These are phyloP conservation scores for Aphelocoma coerulescens DNA, from an alignment of 2,113 vertebrate genomes.

Conservation along the genomic window DNA sequence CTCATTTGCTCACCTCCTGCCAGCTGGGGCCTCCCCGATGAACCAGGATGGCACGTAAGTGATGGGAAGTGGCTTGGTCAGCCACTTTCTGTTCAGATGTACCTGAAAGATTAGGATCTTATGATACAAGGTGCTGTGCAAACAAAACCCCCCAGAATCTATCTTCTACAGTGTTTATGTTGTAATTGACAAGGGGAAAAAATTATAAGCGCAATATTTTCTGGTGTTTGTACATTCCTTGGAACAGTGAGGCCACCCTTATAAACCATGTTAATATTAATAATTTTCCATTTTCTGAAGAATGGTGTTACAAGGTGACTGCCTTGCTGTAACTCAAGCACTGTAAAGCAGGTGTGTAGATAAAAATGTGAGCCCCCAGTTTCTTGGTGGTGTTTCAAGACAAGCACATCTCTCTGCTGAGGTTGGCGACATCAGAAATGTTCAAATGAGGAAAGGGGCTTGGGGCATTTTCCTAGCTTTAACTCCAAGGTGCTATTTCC, in stretches of 20 bases:
- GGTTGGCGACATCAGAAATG: not conserved
- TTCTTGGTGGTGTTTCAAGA: not conserved
- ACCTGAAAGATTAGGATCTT: not conserved
- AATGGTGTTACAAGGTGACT: not conserved
- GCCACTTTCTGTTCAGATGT: not conserved
- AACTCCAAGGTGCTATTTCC: not conserved
- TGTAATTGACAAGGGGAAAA: not conserved
- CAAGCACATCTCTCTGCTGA: not conserved
- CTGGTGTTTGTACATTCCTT: not conserved
- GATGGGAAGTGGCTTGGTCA: not conserved
- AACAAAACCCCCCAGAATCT: not conserved
- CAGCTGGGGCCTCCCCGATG: not conserved
- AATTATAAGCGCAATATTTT: not conserved
- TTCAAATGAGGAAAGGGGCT: not conserved
- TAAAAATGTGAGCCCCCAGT: not conserved
- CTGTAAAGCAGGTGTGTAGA: fast-evolving
- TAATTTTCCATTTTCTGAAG: not conserved
- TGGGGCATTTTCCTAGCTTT: not conserved
- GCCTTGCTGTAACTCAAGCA: not conserved
- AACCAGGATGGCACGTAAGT: not conserved
- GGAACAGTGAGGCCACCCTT: not conserved
- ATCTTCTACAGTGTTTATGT: not conserved
- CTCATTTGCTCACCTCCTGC: not conserved
- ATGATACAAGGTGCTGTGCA: not conserved
- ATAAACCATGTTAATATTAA: not conserved